Percentiles rank a stretch among this genome's conserved stretches.
Conservation (phyloP, 2,113 vertebrate species). For the Pogona vitticeps region DNA sequence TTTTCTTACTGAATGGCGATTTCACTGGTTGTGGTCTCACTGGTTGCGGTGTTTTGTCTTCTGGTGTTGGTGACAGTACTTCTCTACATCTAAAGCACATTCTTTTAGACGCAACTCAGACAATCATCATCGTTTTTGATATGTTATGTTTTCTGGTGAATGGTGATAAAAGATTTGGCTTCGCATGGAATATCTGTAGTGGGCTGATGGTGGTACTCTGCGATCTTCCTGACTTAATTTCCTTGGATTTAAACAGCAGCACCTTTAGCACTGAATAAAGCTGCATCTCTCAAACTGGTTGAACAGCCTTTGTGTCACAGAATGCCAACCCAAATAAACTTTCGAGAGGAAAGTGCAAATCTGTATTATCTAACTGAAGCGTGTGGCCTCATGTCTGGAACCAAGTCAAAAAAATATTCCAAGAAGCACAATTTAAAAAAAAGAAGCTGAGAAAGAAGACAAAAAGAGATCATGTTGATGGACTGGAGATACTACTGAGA, state of each 20-base stretch:
- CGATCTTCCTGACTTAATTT: not conserved
- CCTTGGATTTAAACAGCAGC: conserved; percentile 19
- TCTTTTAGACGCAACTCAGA: not conserved
- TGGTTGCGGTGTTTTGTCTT: conserved; percentile 1
- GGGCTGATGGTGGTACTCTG: conserved; percentile 3
- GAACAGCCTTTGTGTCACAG: not conserved
- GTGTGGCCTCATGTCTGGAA: not conserved
- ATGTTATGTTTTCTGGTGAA: not conserved
- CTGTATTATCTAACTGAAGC: not conserved
- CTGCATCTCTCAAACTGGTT: not conserved
- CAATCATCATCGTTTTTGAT: not conserved
- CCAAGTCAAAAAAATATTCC: not conserved
- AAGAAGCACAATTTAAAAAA: conserved; percentile 3
- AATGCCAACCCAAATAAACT: not conserved
- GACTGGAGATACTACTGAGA: not conserved
- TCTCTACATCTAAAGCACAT: not conserved
- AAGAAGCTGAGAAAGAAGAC: conserved; percentile 3
- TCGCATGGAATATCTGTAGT: not conserved
- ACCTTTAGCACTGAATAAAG: conserved; percentile 24
- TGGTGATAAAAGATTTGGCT: not conserved
- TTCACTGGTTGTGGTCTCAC: conserved; percentile 10
- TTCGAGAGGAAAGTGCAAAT: not conserved
- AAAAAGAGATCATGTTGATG: not conserved
- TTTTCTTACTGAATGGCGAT: not conserved
- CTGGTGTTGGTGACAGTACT: not conserved